These are phyloP conservation scores for Amphiura filiformis DNA, from an alignment of 35 echinoderm and acorn worm species.

Conservation along the genomic window DNA sequence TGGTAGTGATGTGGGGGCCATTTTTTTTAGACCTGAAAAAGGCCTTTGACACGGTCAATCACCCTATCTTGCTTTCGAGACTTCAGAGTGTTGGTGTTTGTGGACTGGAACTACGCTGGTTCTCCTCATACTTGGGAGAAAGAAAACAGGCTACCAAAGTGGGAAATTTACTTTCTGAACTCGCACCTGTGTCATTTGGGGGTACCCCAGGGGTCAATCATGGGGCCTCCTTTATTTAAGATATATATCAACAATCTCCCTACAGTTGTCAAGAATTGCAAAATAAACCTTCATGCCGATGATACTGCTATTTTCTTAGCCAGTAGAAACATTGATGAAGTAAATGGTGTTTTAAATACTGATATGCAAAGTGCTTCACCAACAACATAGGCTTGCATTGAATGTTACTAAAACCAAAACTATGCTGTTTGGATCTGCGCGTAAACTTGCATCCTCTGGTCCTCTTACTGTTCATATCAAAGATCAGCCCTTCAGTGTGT, in stretches of 20 bases:
- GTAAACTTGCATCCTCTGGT: background rate
- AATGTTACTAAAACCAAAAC: slow-evolving; percentile 25
- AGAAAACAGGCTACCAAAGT: slow-evolving; percentile 19
- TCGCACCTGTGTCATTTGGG: background rate
- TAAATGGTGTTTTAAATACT: background rate
- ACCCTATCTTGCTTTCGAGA: background rate
- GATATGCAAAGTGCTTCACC: slow-evolving; percentile 6
- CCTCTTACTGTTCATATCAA: background rate
- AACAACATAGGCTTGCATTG: background rate
- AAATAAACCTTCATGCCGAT: slow-evolving; percentile 25
- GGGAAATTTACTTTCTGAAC: background rate
- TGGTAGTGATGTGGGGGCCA: slow-evolving; percentile 13
- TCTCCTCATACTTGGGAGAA: background rate
- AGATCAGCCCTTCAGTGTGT: background rate
- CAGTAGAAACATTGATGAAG: slow-evolving; percentile 12
- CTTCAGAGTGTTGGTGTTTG: background rate
- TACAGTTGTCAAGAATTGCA: background rate
- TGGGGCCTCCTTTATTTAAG: slow-evolving; percentile 17
- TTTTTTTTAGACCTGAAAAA: slow-evolving; percentile 31
- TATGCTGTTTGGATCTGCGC: slow-evolving; percentile 13
- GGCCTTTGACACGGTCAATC: slow-evolving; percentile 22
- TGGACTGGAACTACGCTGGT: slow-evolving; percentile 16
- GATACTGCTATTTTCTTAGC: slow-evolving; percentile 27
- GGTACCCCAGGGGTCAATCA: slow-evolving; percentile 24
- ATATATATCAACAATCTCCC: slow-evolving; percentile 29